Base-by-base conservation (phyloP, 2,797 vertebrate genomes). In the Protonibea diacanthus region DNA sequence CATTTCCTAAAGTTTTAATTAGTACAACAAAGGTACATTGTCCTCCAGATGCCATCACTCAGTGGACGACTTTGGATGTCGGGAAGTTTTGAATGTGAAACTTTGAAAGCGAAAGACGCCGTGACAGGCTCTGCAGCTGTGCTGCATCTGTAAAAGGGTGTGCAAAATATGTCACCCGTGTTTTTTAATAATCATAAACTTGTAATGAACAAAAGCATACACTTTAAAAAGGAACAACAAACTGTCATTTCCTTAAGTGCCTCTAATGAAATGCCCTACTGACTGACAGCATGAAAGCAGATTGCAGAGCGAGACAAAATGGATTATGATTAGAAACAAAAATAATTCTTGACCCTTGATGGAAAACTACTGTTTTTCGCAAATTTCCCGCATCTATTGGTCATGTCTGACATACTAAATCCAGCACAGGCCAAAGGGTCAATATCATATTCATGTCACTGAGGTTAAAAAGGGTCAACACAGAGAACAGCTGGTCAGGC, bases 401-500 rank as follows among this genome's bases (percentile, higher is more conserved):
- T 60, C 59, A 76, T 17, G 20, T 57, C 7, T 84, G 77, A 86
- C 72, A 75, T 68, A 64, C 56, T 62, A 23, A 71, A 63, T 48
- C 48, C 65, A 71, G 51, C 18, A 10, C 6, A 42, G 66, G 75
- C 73, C 75, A 80, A 66, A 38, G 66, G 72, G 71, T 86, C 66
- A 67, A 60, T 65, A 79, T 74, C 61, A 29, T 82, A 72, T 84
- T 84, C 63, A 67, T 64, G 74, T 87, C 83, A 80, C 60, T 2
- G 68, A 76, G 84, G 88, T 88, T 84, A 84, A 88, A 86, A 75
- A 71, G 81, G 71, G 53, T 45, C 68, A 53, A 74, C 42, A 64
- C 29, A 7, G 64, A 74, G 76, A 86, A 82, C 87, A 89, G 80
- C 86, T 89, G 91, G 88, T 61, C 67, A 71, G 68, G 74, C 86